Evolutionary conservation across 2,113 vertebrate genomes (phyloP), one percentile per base, ranked within the genome.

Genomic region (Mirza zaza): DNA sequence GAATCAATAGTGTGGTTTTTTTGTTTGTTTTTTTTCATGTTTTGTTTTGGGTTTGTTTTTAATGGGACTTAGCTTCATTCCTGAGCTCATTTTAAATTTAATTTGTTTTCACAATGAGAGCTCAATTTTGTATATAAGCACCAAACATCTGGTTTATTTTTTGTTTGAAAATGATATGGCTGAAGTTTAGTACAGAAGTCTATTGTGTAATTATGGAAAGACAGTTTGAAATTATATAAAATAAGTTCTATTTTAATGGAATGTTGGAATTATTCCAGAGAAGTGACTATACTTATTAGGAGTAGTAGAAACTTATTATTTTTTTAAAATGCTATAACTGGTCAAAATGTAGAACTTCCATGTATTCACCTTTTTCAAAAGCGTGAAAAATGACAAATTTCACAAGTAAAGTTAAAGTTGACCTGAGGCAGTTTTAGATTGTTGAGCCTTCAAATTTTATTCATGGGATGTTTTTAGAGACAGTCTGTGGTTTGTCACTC

Each of bases 161-260:
- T 96, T 98, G 97, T 96, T 97, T 97, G 96, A 97, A 98, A 97
- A 90, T 67, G 94, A 97, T 98, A 96, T 5, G 87, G 42, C 84
- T 97, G 95, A 97, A 95, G 96, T 95, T 95, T 91, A 76, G 92
- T 95, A 94, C 95, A 95, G 96, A 98, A 97, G 96, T 97, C 93
- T 96, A 63, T 97, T 98, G 63, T 92, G 50, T 93, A 95, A 97
- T 97, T 95, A 97, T 96, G 95, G 85, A 97, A 94, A 97, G 86
- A 91, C 95, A 89, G 82, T 97, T 93, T 84, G 91, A 96, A 98
- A 97, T 96, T 97, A 90, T 91, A 85, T 90, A 97, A 97, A 96
- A 61, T 88, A 90, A 87, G 34, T 96, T 96, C 32, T 90, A 27
- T 92, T 95, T 96, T 88, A 97, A 79, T 67, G 81, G 55, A 87